These are phyloP conservation scores for Philhelius pedissequus DNA, from an alignment of 2,888 invertebrate species.

Conservation along the genomic window DNA sequence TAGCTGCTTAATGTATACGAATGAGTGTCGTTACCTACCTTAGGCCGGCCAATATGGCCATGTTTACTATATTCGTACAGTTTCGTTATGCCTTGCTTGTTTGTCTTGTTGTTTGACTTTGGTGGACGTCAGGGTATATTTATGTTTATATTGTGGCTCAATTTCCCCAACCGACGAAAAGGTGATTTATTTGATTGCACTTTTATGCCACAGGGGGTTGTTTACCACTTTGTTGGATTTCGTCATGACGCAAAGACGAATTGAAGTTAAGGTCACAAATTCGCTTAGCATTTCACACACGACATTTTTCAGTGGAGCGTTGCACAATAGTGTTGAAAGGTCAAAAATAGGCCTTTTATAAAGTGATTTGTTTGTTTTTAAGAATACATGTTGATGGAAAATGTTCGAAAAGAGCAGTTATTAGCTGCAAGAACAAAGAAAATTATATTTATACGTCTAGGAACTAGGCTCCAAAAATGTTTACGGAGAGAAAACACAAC, in stretches of 20 bases:
- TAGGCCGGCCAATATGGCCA: conserved; percentile 31
- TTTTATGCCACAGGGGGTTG: conserved; percentile 44
- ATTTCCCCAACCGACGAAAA: conserved; percentile 42
- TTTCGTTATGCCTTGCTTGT: not conserved
- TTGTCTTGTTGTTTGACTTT: not conserved
- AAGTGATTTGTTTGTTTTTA: not conserved
- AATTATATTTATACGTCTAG: no score
- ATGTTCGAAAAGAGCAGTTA: not conserved
- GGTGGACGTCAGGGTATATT: not conserved
- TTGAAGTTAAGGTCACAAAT: conserved; percentile 44
- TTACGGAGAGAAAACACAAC: no score
- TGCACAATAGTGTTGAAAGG: conserved; percentile 41
- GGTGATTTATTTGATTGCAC: conserved; percentile 63
- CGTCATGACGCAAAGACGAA: conserved; percentile 48
- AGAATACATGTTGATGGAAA: not conserved
- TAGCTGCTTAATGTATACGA: conserved; percentile 5
- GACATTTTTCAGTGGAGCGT: conserved; percentile 19
- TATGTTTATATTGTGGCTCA: conserved; percentile 17
- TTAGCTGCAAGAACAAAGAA: no score
- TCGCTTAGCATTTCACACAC: conserved; percentile 16
- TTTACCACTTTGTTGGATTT: conserved; percentile 39
- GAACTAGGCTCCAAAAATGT: no score
- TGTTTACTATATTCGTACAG: not conserved
- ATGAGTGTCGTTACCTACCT: not conserved
- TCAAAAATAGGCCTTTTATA: not conserved